Evolutionary conservation across 2,797 vertebrate genomes (phyloP).

Genomic region (Cyclura pinguis): DNA sequence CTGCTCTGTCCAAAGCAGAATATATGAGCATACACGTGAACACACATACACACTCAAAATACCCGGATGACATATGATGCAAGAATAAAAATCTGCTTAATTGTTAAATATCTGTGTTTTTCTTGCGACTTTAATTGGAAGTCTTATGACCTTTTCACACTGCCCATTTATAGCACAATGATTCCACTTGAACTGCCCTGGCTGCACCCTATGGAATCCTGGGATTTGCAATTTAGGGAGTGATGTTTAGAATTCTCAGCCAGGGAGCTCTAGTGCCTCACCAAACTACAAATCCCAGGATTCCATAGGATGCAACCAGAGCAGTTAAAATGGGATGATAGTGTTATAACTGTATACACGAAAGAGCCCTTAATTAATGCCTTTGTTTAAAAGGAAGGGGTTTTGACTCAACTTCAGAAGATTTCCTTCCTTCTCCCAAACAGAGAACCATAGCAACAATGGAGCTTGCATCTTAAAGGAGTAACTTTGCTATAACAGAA

Average conservation of each 20-base stretch:
- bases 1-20: constrained; percentile 26
- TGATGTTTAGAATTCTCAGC: too few relatives aligned
- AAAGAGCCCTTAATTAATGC: too few relatives aligned
- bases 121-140: constrained; percentile 8
- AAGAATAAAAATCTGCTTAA: constrained; percentile 53
- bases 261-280: too few relatives aligned
- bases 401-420: constrained; percentile 36
- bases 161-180: too few relatives aligned
- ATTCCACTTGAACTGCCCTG: too few relatives aligned
- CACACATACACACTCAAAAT: constrained; percentile 60
- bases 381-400: not conserved
- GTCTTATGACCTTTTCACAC: too few relatives aligned
- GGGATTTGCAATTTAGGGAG: too few relatives aligned
- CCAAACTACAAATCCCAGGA: too few relatives aligned
- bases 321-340: too few relatives aligned
- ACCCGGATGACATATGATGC: constrained; percentile 59
- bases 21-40: not conserved
- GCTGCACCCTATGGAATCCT: too few relatives aligned
- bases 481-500: not conserved
- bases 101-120: constrained; percentile 55
- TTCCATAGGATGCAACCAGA: too few relatives aligned
- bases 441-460: not conserved
- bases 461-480: not conserved
- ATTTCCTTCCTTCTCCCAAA: not conserved
- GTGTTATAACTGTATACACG: too few relatives aligned